Conservation (phyloP, 2,797 vertebrate species). For the Brachymystax lenok region DNA sequence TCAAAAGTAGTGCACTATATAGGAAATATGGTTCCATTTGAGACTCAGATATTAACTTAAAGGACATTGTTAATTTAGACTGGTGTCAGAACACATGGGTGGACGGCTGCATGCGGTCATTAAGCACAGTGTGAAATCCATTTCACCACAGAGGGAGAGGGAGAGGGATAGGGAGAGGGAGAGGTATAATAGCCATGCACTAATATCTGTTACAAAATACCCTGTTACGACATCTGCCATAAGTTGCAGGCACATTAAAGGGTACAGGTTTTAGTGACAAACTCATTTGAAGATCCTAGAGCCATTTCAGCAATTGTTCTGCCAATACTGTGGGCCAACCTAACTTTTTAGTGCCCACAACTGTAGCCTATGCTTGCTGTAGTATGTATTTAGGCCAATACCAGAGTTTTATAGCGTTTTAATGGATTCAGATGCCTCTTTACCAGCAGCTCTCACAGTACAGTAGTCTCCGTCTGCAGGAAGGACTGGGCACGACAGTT, state of each 20-base stretch:
- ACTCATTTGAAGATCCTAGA: not conserved
- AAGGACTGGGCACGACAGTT: conserved; percentile 84
- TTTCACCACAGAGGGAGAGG: not conserved
- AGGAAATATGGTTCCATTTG: no score
- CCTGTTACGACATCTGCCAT: not conserved
- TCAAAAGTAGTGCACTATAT: no score
- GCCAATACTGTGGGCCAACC: not conserved
- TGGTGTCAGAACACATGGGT: not conserved
- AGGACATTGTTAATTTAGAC: no score
- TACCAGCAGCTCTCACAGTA: conserved; percentile 70
- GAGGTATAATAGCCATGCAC: not conserved
- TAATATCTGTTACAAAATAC: not conserved
- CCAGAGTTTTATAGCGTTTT: not conserved
- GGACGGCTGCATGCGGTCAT: not conserved
- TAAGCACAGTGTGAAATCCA: not conserved
- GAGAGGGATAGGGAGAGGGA: not conserved
- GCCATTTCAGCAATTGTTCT: not conserved
- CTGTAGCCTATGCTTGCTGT: not conserved
- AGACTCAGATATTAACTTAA: no score
- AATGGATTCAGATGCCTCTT: not conserved
- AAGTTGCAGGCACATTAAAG: not conserved
- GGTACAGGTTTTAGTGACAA: not conserved
- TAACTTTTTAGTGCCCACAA: not conserved
- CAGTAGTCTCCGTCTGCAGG: conserved; percentile 88
- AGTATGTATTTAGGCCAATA: not conserved